Evolutionary conservation across 1,140 invertebrate genomes (phyloP).

Genomic region (Eurosta solidaginis): DNA sequence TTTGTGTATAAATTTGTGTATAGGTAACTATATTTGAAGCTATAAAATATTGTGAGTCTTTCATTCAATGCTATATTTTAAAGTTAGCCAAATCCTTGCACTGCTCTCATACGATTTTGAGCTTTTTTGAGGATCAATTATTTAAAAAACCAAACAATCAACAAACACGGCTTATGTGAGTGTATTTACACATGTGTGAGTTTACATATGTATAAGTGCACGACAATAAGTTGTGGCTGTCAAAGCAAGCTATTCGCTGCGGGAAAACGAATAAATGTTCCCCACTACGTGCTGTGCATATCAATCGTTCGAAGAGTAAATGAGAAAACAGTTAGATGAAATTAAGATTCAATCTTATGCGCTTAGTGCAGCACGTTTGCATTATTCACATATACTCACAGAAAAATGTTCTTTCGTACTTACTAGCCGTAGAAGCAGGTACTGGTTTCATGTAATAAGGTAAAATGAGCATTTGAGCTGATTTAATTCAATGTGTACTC

Average conservation of each 20-base stretch:
- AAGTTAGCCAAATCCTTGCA: not conserved
- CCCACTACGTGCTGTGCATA: conserved; percentile 12
- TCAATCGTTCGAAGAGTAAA: not conserved
- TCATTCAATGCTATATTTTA: conserved; percentile 6
- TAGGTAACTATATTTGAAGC: too few relatives aligned
- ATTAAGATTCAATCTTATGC: not conserved
- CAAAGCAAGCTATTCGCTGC: conserved; percentile 13
- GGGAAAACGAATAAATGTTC: conserved; percentile 14
- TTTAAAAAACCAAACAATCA: too few relatives aligned
- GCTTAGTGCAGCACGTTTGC: not conserved
- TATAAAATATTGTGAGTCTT: not conserved
- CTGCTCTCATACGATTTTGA: not conserved
- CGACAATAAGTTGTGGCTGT: not conserved
- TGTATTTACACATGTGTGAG: not conserved
- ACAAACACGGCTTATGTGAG: too few relatives aligned
- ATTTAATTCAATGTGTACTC: too few relatives aligned
- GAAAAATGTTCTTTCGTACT: too few relatives aligned
- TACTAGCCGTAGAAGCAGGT: too few relatives aligned
- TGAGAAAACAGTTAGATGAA: not conserved
- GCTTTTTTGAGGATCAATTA: not conserved
- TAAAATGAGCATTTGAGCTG: too few relatives aligned
- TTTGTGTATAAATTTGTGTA: too few relatives aligned
- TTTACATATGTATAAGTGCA: not conserved
- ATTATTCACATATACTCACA: not conserved
- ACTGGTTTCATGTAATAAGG: too few relatives aligned